These are phyloP conservation scores for Sweltsa coloradensis DNA, from an alignment of 1,140 invertebrate species.

Conservation along the genomic window DNA sequence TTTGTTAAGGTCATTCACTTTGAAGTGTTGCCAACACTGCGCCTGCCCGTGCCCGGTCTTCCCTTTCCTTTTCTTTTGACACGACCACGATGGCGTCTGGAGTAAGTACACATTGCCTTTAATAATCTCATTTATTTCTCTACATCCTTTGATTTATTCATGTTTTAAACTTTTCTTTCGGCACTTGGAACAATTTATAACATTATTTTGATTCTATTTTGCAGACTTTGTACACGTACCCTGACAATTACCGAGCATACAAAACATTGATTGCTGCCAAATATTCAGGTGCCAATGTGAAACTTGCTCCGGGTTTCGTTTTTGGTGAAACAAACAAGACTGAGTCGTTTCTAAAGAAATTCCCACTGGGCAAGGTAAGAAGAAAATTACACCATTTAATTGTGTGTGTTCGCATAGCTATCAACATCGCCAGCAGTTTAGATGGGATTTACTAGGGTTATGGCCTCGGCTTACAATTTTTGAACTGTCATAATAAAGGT, in stretches of 20 bases:
- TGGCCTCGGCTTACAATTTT: too few species aligned
- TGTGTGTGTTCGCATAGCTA: too few species aligned
- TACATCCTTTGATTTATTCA: not conserved
- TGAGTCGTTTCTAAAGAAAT: slow-evolving; percentile 78
- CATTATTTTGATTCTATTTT: slow-evolving; percentile 31
- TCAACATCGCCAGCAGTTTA: too few species aligned
- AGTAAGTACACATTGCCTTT: slow-evolving; percentile 31
- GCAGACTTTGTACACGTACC: slow-evolving; percentile 93
- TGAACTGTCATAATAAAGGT: too few species aligned
- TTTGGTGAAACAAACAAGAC: slow-evolving; percentile 90
- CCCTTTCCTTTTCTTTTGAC: slow-evolving; percentile 33
- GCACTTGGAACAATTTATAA: slow-evolving; percentile 3
- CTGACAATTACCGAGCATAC: slow-evolving; percentile 87
- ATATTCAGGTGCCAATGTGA: slow-evolving; percentile 81
- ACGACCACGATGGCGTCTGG: slow-evolving; percentile 41
- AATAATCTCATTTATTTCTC: not conserved
- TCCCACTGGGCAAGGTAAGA: slow-evolving; percentile 85
- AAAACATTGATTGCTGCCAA: slow-evolving; percentile 91
- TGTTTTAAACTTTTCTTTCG: not conserved
- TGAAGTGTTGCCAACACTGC: too few species aligned
- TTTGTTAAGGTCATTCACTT: too few species aligned
- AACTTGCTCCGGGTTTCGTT: slow-evolving; percentile 72
- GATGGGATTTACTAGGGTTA: too few species aligned
- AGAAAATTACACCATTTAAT: too few species aligned
- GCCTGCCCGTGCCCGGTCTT: slow-evolving; percentile 28